phyloP scores from a whole-genome alignment of 1,140 invertebrate genomes.

The Oreohelix idahoensis region DNA sequence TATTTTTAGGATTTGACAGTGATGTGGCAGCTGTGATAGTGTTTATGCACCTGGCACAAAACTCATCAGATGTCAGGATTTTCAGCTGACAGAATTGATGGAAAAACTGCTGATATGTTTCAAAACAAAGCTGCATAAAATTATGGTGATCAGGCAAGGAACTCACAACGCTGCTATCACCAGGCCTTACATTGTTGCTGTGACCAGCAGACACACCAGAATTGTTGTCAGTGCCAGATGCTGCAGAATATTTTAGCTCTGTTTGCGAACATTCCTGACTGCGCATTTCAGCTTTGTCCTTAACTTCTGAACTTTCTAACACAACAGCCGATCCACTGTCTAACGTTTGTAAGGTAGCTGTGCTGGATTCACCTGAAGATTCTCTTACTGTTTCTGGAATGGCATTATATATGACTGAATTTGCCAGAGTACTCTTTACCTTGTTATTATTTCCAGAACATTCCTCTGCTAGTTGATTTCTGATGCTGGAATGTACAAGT shows the following conservation, averaged over 20 bases:
- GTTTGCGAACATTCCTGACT: no score
- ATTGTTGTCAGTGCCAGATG: neutral
- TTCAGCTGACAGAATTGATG: constrained; percentile 76
- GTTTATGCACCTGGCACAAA: constrained; percentile 50
- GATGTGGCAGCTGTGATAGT: constrained; percentile 34
- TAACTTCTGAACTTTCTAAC: neutral
- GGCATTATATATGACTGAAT: no score
- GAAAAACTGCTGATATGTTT: constrained; percentile 81
- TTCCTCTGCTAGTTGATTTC: no score
- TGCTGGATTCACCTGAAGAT: neutral
- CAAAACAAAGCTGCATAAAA: constrained; percentile 77
- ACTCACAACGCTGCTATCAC: no score
- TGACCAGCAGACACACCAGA: neutral
- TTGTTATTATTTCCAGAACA: no score
- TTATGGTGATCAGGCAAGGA: constrained; percentile 50
- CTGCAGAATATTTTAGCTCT: no score
- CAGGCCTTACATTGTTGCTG: neutral
- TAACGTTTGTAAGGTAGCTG: neutral
- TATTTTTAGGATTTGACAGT: neutral
- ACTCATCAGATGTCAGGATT: constrained; percentile 67
- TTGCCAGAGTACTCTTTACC: no score
- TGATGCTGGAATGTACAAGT: no score
- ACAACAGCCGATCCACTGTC: neutral
- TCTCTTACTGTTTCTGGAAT: no score
- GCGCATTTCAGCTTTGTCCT: no score